Base-by-base conservation (phyloP, 30 jellyfish, hydroid and myxozoan species). In the Pelagia noctiluca region DNA sequence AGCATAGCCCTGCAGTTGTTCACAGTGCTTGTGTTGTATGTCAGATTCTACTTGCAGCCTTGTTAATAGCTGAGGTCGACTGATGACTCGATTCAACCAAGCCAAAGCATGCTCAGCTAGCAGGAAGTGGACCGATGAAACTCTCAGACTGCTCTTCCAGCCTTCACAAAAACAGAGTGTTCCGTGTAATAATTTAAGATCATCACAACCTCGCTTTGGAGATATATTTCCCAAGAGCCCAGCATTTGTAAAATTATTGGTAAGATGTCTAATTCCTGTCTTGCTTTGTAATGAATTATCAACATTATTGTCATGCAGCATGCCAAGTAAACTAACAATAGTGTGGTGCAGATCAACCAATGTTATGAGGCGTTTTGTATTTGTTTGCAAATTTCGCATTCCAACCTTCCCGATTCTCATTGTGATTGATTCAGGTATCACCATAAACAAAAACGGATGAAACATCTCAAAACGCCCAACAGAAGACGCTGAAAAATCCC, bases 361-460 rank as follows among this genome's bases (percentile, higher is more conserved):
- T 1, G 89, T 84, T 13, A 83, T 10, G 29, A 90, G 86, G 23
- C 76, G 52, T 26, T 61, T 34, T 47, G 83, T 92, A 54, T 90
- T 90, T 19, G 7, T 33, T 48, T 33, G 46, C 52, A 90, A 61
- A 74, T 83, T 66, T 12, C 38, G 49, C 86, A 82, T 50, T 61
- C 16, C 46, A 35, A 19, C 49, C 0, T 77, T 65, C 24, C 92
- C 95, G 19, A 84, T 31, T 35, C 33, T 25, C 50, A 33, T 37
- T 19, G 83, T 63, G 16, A 90, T 61, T 11, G 30, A 35, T 5
- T 32, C 46, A 0, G 97, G 97, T 2, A 90, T 21, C 22, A 90
- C 30, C 86, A 90, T 82, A 68, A 83, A 90, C 80, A 90, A 38
- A 18, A 80, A 53, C 1, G 97, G 97, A 32, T 90, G 95, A 71